Evolutionary conservation across 2,888 invertebrate species (phyloP), one percentile per base, ranked within the genome.

Genomic region (Megaustenia siamemsis): DNA sequence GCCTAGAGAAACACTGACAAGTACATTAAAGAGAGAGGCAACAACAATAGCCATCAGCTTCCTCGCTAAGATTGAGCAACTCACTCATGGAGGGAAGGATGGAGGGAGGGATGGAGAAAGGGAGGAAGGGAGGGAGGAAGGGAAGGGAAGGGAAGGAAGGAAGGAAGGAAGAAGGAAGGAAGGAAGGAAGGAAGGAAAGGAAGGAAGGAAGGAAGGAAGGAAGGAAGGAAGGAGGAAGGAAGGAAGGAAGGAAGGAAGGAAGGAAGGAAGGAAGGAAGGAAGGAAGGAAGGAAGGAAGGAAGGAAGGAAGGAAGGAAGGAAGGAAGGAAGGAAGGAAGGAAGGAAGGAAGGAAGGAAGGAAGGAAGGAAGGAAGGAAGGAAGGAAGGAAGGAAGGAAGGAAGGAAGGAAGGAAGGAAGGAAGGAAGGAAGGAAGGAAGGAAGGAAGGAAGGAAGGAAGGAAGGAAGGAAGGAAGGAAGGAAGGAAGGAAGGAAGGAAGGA

Each of bases 181-280:
- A 63, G 63, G n/a, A 63, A 63, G n/a, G 66, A n/a, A n/a, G 32
- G 3, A 35, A 35, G 3, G 71, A 35, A 24, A 35, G 71, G 43
- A 24, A 35, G 38, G 43, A 35, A 35, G 71, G 3, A 0, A 35
- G 21, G 12, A 15, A 15, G 8, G 12, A 15, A 15, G 21, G 43
- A 2, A 35, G 3, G 43, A 2, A 35, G 1, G 18, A 18, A 35
- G 28, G 43, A 18, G 32, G 68, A 68, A 32, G 43, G 28, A 35
- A 18, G 32, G 38, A 35, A 71, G 40, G 38, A 35, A 68, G 32
- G 68, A 68, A 32, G 68, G 32, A 68, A 71, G 32, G n/a, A n/a
- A 66, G 66, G n/a, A n/a, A 71, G 71, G 38, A 68, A 35, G 35
- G 71, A 71, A 35, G 38, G 43, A 40, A 1, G n/a, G 71, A 71